These are phyloP conservation scores for Parochlus steinenii DNA, from an alignment of 2,888 invertebrate genomes.

Conservation along the genomic window DNA sequence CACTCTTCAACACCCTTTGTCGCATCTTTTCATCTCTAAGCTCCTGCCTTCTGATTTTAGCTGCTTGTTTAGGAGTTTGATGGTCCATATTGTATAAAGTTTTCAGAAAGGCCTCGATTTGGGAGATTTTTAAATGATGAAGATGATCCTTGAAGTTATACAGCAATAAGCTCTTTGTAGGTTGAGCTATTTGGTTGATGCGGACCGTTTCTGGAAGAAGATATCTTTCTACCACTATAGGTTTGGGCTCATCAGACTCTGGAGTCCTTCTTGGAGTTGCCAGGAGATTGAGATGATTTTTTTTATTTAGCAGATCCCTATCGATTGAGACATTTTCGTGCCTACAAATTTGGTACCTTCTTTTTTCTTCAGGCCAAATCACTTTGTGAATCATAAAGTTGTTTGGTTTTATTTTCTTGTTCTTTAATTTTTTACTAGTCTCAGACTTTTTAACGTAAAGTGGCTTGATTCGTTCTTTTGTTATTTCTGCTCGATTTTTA, in stretches of 20 bases:
- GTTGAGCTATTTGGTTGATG: slow-evolving; percentile 22
- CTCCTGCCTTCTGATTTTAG: slow-evolving; percentile 15
- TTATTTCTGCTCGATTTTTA: too few species aligned
- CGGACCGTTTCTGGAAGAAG: slow-evolving; percentile 21
- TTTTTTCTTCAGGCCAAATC: not conserved
- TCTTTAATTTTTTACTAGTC: slow-evolving; percentile 9
- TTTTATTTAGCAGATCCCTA: slow-evolving; percentile 23
- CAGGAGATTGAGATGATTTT: slow-evolving; percentile 24
- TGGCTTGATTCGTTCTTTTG: not conserved
- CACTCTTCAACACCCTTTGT: not conserved
- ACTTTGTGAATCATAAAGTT: slow-evolving; percentile 7
- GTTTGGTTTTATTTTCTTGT: slow-evolving; percentile 6
- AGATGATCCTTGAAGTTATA: slow-evolving; percentile 19
- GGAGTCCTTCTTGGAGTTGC: slow-evolving; percentile 22
- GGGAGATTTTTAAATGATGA: slow-evolving; percentile 18
- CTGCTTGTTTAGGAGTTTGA: slow-evolving; percentile 21
- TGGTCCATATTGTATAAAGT: slow-evolving; percentile 16
- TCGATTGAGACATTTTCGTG: slow-evolving; percentile 25
- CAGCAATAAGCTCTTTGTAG: slow-evolving; percentile 19
- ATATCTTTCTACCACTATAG: not conserved
- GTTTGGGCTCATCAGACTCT: not conserved
- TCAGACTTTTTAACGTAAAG: not conserved
- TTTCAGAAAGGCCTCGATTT: slow-evolving; percentile 18
- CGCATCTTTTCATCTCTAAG: not conserved
- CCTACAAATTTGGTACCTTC: slow-evolving; percentile 20